A percentile compares a stretch with the other conserved stretches of the same genome.
Evolutionary conservation across 2,888 invertebrate species (phyloP).

Genomic region (Chrysotoxum bicinctum): DNA sequence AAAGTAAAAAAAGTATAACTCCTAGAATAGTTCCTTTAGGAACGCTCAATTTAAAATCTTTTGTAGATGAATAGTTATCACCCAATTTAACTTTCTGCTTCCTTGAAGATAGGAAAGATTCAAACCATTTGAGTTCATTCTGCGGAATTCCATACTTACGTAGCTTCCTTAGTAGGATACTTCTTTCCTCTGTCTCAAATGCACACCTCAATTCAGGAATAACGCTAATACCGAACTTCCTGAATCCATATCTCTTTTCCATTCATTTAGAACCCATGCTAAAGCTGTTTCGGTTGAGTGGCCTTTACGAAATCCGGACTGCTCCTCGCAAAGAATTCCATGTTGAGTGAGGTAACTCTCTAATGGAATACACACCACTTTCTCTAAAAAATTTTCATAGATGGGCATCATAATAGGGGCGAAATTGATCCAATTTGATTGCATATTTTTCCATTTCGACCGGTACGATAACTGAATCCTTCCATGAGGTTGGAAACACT

Average conservation of each 20-base stretch:
- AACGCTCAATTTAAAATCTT: background rate
- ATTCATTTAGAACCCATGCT: background rate
- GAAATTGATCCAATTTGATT: background rate
- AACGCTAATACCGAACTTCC: background rate
- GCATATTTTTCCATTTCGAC: too few species aligned
- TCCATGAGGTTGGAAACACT: too few species aligned
- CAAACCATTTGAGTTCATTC: background rate
- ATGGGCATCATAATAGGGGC: background rate
- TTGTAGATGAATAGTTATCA: background rate
- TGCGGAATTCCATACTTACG: background rate
- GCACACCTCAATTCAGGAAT: background rate
- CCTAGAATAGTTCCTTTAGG: constrained; percentile 1
- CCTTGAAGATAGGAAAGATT: too few species aligned
- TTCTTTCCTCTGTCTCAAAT: background rate
- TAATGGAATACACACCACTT: background rate
- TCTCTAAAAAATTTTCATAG: background rate
- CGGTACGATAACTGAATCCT: too few species aligned
- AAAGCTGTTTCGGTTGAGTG: background rate
- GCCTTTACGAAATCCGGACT: too few species aligned
- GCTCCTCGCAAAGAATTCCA: too few species aligned
- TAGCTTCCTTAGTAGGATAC: background rate
- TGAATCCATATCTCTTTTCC: background rate
- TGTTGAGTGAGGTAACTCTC: background rate
- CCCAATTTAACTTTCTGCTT: background rate
- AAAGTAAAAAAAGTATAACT: background rate